Conservation (phyloP, 2,113 vertebrate species). For the Machaerirhynchus nigripectus region DNA sequence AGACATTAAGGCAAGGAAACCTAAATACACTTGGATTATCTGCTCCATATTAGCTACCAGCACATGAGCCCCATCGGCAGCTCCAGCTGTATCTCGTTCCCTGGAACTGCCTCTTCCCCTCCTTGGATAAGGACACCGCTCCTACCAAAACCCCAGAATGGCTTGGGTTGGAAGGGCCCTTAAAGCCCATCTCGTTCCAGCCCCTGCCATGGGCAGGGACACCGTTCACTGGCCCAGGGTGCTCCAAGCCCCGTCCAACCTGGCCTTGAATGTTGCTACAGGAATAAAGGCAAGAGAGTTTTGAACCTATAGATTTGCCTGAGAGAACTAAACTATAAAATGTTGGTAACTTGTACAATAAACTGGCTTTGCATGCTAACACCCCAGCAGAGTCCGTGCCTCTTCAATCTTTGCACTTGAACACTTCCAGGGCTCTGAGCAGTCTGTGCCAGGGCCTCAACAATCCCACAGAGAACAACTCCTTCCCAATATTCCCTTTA, state of each 20-base stretch:
- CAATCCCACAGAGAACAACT: rapidly evolving
- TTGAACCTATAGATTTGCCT: too few species aligned
- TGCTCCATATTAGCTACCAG: not conserved
- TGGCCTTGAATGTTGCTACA: not conserved
- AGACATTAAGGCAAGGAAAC: not conserved
- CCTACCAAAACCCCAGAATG: not conserved
- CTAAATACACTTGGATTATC: not conserved
- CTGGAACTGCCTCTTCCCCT: not conserved
- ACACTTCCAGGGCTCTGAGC: not conserved
- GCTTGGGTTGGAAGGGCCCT: not conserved
- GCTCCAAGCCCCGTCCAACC: rapidly evolving
- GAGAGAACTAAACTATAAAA: too few species aligned
- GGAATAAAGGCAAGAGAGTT: too few species aligned
- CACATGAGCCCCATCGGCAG: not conserved
- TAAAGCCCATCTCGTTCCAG: not conserved
- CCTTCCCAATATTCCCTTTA: not conserved
- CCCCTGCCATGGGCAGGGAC: not conserved
- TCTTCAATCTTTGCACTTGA: too few species aligned
- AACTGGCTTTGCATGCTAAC: too few species aligned
- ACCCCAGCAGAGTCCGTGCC: too few species aligned
- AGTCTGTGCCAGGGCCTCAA: rapidly evolving
- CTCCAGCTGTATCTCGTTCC: not conserved
- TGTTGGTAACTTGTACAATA: too few species aligned
- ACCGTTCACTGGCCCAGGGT: rapidly evolving
- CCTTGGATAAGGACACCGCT: rapidly evolving